Evolutionary conservation across 2,888 invertebrate species (phyloP), one percentile per base, ranked within the genome.

Genomic region (Eledona agricola): DNA sequence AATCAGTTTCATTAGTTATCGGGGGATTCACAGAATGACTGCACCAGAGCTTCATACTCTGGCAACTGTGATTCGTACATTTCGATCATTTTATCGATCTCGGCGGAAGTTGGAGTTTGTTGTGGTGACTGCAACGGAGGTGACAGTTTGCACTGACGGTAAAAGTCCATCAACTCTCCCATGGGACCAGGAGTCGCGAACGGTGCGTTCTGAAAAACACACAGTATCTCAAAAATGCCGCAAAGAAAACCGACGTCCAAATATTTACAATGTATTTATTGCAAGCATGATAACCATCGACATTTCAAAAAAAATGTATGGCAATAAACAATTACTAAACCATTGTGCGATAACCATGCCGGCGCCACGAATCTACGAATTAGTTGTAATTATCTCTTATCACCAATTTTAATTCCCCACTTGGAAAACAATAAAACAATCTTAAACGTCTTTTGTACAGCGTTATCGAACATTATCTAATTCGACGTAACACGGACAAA

Each of bases 141-240:
- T 3, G 91, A 90, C 61, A 83, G 83, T 69, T 90, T 83, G 75
- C 90, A 91, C 68, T 91, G 89, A 17, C 86, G 82, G 77, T 89
- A 91, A 77, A 92, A 91, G 57, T 83, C 81, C 1, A 89, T 88
- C 55, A 92, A 78, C 67, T 92, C 91, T 28, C 84, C 84, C 65
- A 87, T 86, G 0, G 84, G 83, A 64, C 84, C 87, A 51, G 84
- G 81, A 55, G 84, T 87, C 29, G 89, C 89, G 71, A 91, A 91
- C 2, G 91, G 89, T 35, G 89, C 87, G 76, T 88, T 89, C 90
- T 90, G 53, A 25, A 52, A 37, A 22, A 15, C 22, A 13, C 9
- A 20, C 4, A 11, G 7, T 11, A 10, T 25, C 6, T 25, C 4
- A 25, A 25, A 25, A 6, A 25, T 7, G 7, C 4, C 6, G 4